A percentile compares a stretch with the other conserved stretches of the same genome.
phyloP scores from a whole-genome alignment of 2,113 vertebrate genomes.

The Gymnogyps californianus region DNA sequence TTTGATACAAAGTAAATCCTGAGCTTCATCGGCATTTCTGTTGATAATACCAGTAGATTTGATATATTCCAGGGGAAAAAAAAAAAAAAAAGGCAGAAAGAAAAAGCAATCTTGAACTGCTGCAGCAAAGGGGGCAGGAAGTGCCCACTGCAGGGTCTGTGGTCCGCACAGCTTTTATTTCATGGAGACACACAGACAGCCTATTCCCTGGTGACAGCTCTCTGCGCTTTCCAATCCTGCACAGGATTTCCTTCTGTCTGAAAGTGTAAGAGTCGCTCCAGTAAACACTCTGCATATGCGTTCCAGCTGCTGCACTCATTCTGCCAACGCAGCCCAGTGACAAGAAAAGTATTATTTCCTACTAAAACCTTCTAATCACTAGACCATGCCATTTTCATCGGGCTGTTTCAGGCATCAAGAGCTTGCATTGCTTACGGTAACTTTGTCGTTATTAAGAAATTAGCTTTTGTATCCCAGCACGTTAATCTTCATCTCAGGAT shows the following conservation, averaged over 20 bases:
- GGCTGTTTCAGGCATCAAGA: not conserved
- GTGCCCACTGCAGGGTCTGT: conserved; percentile 56
- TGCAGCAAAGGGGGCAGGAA: conserved; percentile 34
- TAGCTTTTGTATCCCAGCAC: not conserved
- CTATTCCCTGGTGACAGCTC: conserved; percentile 69
- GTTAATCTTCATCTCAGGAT: not conserved
- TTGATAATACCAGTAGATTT: conserved; percentile 37
- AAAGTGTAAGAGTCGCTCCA: conserved; percentile 71
- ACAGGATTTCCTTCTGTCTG: conserved; percentile 83
- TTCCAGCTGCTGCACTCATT: conserved; percentile 72
- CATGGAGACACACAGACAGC: conserved; percentile 67
- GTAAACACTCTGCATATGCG: conserved; percentile 77
- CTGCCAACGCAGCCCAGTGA: conserved; percentile 57
- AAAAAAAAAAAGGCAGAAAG: not conserved
- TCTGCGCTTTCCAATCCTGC: conserved; percentile 59
- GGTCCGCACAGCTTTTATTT: conserved; percentile 67
- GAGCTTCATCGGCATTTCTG: conserved; percentile 1
- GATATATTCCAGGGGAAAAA: not conserved
- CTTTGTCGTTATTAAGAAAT: conserved; percentile 51
- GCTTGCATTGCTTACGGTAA: conserved; percentile 17
- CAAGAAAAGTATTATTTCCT: conserved; percentile 79
- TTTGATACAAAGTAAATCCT: conserved; percentile 69
- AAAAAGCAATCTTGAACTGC: conserved; percentile 2
- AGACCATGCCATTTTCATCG: conserved; percentile 55
- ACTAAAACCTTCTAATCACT: conserved; percentile 69